Base-by-base conservation (phyloP, 2,113 vertebrate species). In the Thomomys bottae region DNA sequence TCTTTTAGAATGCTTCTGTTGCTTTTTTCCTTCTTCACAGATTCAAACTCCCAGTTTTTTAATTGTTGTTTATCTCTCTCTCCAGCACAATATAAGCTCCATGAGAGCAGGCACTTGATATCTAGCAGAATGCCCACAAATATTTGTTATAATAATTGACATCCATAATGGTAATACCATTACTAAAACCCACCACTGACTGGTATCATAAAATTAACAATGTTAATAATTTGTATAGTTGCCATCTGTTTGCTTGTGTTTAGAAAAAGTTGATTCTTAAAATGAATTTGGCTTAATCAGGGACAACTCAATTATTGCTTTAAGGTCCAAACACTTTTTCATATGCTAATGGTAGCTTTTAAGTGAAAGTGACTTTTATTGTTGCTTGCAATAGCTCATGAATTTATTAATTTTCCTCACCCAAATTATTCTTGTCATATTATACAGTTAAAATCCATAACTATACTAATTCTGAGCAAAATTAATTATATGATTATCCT, bases 361-460 rank as follows among this genome's bases (percentile, higher is more conserved):
- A 87, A 89, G 42, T 73, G 49, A 82, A 90, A 64, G 9, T 73
- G 81, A 2, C 57, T 79, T 92, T 93, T 90, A 59, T 64, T 84
- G 36, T 77, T 86, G 66, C 23, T 88, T 90, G 30, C 57, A 89
- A 84, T 77, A 80, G 86, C 70, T 79, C 12, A 85, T 88, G 54
- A 88, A 70, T 79, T 75, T 89, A 54, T 28, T 93, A 54, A 78
- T 95, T 91, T 91, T 84, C 15, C 32, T 94, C 57, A 70, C 15
- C 3, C 23, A 87, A 87, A 80, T 89, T 45, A 54, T 87, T 79
- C 61, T 82, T 91, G 61, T 30, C 7, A 64, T 59, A 84, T 86
- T 83, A 34, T 94, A 66, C 11, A 66, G 15, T 86, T 81, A 77
- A 88, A 63, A 84, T 88, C 73, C 68, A 34, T 90, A 32, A 80